Evolutionary conservation across 2,113 vertebrate species (phyloP), one percentile per base, ranked within the genome.

Genomic region (Tragelaphus scriptus): DNA sequence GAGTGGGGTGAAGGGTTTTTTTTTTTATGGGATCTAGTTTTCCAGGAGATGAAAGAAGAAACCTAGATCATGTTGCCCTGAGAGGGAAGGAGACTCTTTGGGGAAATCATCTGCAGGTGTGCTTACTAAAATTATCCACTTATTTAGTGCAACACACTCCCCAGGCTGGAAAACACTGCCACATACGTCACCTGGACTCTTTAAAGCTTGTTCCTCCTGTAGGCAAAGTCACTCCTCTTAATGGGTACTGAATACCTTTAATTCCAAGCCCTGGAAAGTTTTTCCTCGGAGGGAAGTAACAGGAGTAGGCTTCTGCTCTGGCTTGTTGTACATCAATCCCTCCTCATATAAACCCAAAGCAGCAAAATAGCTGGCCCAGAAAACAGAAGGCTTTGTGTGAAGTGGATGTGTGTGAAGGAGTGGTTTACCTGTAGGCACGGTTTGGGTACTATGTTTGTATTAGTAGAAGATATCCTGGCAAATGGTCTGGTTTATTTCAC

Each of bases 101-200:
- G 95, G 81, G 88, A 92, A 92, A 94, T 94, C 44, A 58, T 56
- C 65, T 49, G 36, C 80, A 81, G 75, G 77, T 56, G 53, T 88
- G 47, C 55, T 91, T 94, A 59, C 82, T 96, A 98, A 98, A 97
- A 91, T 95, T 88, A 97, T 26, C n/a, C 26, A 21, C 28, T 47
- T 40, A 53, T 79, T 97, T 47, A 40, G 36, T 90, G 65, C n/a
- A 77, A 14, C 61, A 65, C 26, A 58, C 28, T 95, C 58, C 80
- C 84, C 82, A 47, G 86, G 30, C 65, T 55, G 75, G 49, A 90
- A 94, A 86, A 95, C 71, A 96, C 36, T 28, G 40, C 55, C 28
- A 85, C 82, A 7, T n/a, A 56, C 0, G 0, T 91, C 95, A 82
- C n/a, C 25, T 51, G 47, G 23, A 44, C 44, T 81, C 40, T 80